Base-by-base conservation (phyloP, 2,888 invertebrate genomes). In the Philopedon plagiatum region DNA sequence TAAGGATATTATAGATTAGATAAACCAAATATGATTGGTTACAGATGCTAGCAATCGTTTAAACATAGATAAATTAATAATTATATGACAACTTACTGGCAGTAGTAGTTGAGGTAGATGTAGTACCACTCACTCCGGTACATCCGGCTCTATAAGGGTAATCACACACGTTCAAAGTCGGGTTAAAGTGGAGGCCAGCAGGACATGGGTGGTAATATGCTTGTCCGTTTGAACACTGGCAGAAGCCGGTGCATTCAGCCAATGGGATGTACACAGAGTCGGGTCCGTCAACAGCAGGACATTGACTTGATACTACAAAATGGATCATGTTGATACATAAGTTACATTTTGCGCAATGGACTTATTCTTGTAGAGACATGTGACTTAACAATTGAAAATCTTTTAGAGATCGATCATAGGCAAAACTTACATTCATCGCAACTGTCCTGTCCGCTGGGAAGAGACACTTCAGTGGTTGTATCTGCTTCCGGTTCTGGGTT, bases 111-210 rank as follows among this genome's bases (percentile, higher is more conserved):
- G 67, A 46, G 9, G 56, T 57, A 11, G 58, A 23, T 7, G 68
- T 73, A 9, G 73, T 73, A 29, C 73, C 73, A 18, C 60, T 60
- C 5, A 73, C 19, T 19, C 71, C 64, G 19, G 58, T 62, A 46
- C 79, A 79, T 8, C 79, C 79, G 13, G 79, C 79, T 34, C 72
- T 56, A 21, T 66, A 37, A 4, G 77, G 78, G 46, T 54, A 76
- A 71, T 77, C 78, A 49, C 78, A 78, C 5, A 76, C 78, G 34
- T 76, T 76, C 15, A 75, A 29, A 4, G 39, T 58, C 0, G 75
- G 74, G 39, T 76, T 76, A 29, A 78, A 78, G 49, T 77, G 64
- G 0, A 72, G 26, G 7, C 60, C 70, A 5, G 26, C 41, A 0
- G 76, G 64, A 65, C 79, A 79, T n/a, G 75, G 56, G 5, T 74